phyloP scores from a whole-genome alignment of 2,113 vertebrate genomes.

The Megaceryle maxima region DNA sequence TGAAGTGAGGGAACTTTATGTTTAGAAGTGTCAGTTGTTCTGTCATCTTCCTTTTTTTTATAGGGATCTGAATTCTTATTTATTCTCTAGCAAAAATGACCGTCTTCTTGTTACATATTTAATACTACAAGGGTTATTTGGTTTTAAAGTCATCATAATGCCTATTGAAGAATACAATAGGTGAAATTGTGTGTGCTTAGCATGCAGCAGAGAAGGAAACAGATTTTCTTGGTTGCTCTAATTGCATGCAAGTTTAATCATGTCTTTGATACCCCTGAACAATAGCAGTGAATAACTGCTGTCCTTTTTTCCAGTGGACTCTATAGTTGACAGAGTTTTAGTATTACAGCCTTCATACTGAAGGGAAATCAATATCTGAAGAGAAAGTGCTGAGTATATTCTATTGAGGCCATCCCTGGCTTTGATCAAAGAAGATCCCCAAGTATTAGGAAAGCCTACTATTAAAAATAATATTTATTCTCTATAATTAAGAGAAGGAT shows the following conservation, averaged over 20 bases:
- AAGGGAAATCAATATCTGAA: conserved; percentile 3
- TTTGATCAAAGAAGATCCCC: not conserved
- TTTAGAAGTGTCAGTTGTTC: not conserved
- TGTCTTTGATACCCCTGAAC: not conserved
- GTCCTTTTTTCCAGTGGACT: not conserved
- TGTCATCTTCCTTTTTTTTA: not conserved
- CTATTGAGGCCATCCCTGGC: not conserved
- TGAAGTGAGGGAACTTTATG: not conserved
- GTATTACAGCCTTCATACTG: not conserved
- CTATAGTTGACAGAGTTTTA: not conserved
- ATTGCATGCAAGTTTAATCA: not conserved
- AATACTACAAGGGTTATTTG: not conserved
- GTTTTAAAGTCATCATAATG: not conserved
- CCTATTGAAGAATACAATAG: not conserved
- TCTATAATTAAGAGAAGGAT: not conserved
- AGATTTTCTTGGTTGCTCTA: not conserved
- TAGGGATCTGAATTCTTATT: not conserved
- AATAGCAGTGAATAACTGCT: not conserved
- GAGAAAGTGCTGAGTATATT: not conserved
- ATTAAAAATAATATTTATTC: not conserved
- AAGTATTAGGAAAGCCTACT: not conserved
- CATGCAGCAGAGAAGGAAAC: not conserved
- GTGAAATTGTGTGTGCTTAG: not conserved
- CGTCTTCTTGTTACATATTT: not conserved
- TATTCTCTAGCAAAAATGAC: not conserved